Percentiles rank a stretch among this genome's conserved stretches.
These are phyloP conservation scores for Lycaena phlaeas DNA, from an alignment of 2,888 invertebrate species.

Conservation along the genomic window DNA sequence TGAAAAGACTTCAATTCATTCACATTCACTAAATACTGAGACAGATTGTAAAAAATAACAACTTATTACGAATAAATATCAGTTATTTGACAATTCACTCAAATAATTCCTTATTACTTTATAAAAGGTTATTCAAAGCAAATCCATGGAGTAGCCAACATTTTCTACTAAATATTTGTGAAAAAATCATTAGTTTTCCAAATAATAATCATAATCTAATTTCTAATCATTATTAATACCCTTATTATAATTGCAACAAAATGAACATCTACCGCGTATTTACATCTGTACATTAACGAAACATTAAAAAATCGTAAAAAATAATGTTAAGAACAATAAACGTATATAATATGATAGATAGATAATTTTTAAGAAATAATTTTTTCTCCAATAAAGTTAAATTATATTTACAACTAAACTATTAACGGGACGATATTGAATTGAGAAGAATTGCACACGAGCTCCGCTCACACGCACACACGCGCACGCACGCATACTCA, in stretches of 20 bases:
- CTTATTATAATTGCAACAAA: constrained; percentile 39
- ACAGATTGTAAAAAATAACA: constrained; percentile 61
- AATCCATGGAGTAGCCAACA: constrained; percentile 20
- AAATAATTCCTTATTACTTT: constrained; percentile 49
- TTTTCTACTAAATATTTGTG: constrained; percentile 1
- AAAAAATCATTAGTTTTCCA: constrained; percentile 7
- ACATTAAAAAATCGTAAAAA: constrained; percentile 56
- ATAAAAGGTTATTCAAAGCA: constrained; percentile 33
- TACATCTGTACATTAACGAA: constrained; percentile 69
- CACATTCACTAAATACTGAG: constrained; percentile 60
- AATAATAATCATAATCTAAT: constrained; percentile 17
- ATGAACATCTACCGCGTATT: constrained; percentile 51
- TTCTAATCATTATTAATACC: constrained; percentile 20
- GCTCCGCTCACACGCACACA: constrained; percentile 60
- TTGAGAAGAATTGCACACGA: constrained; percentile 68
- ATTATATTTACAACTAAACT: constrained; percentile 70
- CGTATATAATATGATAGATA: constrained; percentile 43
- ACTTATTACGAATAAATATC: constrained; percentile 67
- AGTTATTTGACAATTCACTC: constrained; percentile 61
- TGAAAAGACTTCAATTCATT: constrained; percentile 59
- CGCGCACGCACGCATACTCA: no score
- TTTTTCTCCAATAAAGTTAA: constrained; percentile 49
- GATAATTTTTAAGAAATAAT: constrained; percentile 51
- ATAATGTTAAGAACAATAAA: constrained; percentile 63
- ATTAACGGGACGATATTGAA: constrained; percentile 62